These are phyloP conservation scores for Drosophila bifasciata DNA, from an alignment of 1,140 invertebrate genomes.

Conservation along the genomic window DNA sequence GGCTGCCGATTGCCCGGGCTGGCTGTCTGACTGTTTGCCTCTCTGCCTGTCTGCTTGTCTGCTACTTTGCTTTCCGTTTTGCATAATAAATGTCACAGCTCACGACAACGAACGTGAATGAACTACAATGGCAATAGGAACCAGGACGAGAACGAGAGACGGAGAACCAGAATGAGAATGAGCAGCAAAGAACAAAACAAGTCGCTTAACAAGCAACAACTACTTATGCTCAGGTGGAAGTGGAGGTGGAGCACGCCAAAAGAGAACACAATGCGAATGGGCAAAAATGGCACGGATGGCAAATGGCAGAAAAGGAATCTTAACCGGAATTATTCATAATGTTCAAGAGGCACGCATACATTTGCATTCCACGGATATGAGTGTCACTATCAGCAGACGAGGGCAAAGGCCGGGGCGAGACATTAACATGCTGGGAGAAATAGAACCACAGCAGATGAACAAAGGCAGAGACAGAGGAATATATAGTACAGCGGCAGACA, in stretches of 20 bases:
- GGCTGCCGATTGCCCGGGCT: constrained; percentile 19
- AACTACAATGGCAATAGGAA: constrained; percentile 56
- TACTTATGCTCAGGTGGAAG: constrained; percentile 70
- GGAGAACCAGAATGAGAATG: constrained; percentile 17
- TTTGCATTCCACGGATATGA: constrained; percentile 79
- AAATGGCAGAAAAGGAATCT: constrained; percentile 74
- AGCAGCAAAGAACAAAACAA: constrained; percentile 54
- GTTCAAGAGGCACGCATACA: constrained; percentile 80
- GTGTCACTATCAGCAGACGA: constrained; percentile 72
- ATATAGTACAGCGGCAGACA: no score
- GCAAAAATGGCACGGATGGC: constrained; percentile 32
- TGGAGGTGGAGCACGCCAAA: constrained; percentile 16
- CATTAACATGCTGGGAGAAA: constrained; percentile 58
- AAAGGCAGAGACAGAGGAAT: constrained; percentile 3
- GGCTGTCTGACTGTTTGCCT: constrained; percentile 9
- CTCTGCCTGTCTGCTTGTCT: constrained; percentile 44
- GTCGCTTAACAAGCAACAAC: constrained; percentile 72
- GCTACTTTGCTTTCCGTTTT: constrained; percentile 67
- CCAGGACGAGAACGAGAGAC: constrained; percentile 5
- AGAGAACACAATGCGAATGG: constrained; percentile 53
- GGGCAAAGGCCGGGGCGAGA: constrained; percentile 16
- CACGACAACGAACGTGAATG: constrained; percentile 45
- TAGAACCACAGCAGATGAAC: constrained; percentile 33
- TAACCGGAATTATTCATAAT: constrained; percentile 81
- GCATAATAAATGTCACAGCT: constrained; percentile 75